Evolutionary conservation across 2,797 vertebrate genomes (phyloP).

Genomic region (Fundulus diaphanus): DNA sequence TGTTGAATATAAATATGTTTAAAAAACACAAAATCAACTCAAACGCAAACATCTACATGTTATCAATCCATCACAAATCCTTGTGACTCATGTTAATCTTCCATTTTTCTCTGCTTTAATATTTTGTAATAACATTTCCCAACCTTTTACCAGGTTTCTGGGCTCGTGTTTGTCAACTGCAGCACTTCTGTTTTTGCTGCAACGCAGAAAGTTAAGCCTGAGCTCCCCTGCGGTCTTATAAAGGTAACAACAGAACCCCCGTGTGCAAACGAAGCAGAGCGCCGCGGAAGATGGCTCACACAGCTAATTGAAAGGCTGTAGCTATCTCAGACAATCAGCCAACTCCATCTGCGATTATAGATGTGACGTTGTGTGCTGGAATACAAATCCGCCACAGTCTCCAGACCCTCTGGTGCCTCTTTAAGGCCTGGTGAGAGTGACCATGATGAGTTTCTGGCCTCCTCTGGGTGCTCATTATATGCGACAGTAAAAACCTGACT

Average conservation of each 20-base stretch:
- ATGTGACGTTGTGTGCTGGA: constrained; percentile 46
- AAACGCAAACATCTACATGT: constrained; percentile 26
- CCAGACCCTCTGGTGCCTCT: constrained; percentile 39
- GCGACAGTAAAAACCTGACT: constrained; percentile 46
- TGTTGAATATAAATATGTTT: neutral
- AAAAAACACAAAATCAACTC: constrained; percentile 7
- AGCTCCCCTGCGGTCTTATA: constrained; percentile 32
- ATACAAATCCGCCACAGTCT: constrained; percentile 36
- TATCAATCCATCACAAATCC: constrained; percentile 35
- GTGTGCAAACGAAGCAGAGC: constrained; percentile 33
- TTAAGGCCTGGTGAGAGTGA: constrained; percentile 38
- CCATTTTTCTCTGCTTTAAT: constrained; percentile 41
- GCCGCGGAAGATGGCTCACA: constrained; percentile 40
- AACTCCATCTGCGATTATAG: constrained; percentile 48
- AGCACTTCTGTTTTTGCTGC: constrained; percentile 63
- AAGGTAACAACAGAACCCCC: constrained; percentile 41
- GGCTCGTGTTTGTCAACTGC: constrained; percentile 44
- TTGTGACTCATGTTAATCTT: constrained; percentile 32
- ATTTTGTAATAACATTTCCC: constrained; percentile 40
- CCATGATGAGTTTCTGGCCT: constrained; percentile 49
- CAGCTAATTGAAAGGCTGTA: constrained; percentile 48
- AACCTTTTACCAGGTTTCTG: constrained; percentile 40
- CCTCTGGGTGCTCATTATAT: constrained; percentile 64
- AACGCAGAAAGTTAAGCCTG: constrained; percentile 46
- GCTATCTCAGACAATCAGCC: constrained; percentile 36